Percentiles rank a stretch among this genome's conserved stretches.
Evolutionary conservation across 2,113 vertebrate genomes (phyloP).

Genomic region (Myiozetetes cayanensis): DNA sequence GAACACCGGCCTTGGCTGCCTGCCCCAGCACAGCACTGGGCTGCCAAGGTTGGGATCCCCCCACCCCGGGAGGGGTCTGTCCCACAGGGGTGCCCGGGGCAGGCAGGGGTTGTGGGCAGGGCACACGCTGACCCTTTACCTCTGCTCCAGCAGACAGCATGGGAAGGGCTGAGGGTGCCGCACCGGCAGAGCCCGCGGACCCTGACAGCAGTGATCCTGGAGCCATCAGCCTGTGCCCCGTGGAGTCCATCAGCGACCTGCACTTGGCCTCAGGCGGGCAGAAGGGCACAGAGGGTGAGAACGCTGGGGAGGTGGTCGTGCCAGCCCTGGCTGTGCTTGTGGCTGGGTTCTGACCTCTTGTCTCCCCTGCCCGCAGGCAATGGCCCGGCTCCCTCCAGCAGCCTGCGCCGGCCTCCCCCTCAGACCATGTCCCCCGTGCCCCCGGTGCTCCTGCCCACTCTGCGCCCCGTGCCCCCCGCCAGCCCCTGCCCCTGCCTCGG

Average conservation of each 20-base stretch:
- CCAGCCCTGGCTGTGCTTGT: accelerated
- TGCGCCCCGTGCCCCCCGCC: not conserved
- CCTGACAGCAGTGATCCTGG: not conserved
- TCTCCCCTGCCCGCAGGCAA: constrained; percentile 17
- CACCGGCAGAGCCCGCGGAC: not conserved
- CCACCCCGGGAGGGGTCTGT: accelerated
- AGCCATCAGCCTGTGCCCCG: constrained; percentile 84
- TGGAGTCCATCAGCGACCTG: constrained; percentile 93
- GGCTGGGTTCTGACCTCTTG: not conserved
- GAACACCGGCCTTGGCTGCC: not conserved
- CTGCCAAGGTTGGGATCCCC: not conserved
- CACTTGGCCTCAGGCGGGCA: constrained; percentile 71
- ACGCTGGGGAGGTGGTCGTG: accelerated
- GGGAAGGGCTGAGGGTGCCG: not conserved
- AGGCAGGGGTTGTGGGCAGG: not conserved
- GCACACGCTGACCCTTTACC: not conserved
- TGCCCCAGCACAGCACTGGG: accelerated
- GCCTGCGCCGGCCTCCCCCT: not conserved
- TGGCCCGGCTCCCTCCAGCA: not conserved
- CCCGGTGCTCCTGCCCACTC: not conserved
- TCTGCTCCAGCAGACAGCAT: not conserved
- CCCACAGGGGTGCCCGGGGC: accelerated
- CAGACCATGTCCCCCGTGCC: not conserved
- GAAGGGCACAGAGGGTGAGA: constrained; percentile 59
- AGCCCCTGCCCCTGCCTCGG: constrained; percentile 46